Percentiles rank a stretch among this genome's conserved stretches.
These are phyloP conservation scores for Arion vulgaris DNA, from an alignment of 1,140 invertebrate species.

Conservation along the genomic window DNA sequence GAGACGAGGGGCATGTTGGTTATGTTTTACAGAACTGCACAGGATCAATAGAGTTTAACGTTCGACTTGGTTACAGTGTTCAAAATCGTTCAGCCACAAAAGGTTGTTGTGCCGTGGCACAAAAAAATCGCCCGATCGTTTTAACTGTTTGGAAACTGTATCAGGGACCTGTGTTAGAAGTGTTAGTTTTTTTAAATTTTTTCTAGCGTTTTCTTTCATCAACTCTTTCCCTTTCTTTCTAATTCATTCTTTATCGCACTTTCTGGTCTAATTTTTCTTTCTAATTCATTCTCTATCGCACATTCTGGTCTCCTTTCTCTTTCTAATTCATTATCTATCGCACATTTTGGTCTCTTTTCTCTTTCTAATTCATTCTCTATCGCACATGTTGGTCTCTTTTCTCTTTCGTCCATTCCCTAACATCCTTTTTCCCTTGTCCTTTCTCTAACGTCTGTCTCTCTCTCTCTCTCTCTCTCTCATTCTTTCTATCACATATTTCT, in stretches of 20 bases:
- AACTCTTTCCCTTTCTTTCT: constrained; percentile 20
- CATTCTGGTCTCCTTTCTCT: background rate
- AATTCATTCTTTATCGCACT: constrained; percentile 20
- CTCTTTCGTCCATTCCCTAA: too few species aligned
- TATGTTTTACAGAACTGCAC: background rate
- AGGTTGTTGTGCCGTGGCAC: background rate
- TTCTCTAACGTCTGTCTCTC: too few species aligned
- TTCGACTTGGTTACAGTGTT: background rate
- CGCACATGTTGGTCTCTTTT: too few species aligned
- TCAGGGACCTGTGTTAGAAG: background rate
- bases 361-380: too few species aligned
- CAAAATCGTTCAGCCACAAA: background rate
- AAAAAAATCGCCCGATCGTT: background rate
- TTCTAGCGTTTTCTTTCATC: background rate
- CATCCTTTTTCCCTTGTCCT: too few species aligned
- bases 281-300: background rate
- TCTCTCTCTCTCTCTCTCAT: too few species aligned
- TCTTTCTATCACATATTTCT: too few species aligned
- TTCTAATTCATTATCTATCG: background rate
- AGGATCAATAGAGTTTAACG: background rate
- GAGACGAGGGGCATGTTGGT: background rate
- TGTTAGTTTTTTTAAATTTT: background rate
- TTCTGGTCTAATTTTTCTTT: constrained; percentile 33
- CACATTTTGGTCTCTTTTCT: background rate
- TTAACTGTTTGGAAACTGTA: background rate